phyloP scores from a whole-genome alignment of 2,113 vertebrate genomes.

The Lipotes vexillifer region DNA sequence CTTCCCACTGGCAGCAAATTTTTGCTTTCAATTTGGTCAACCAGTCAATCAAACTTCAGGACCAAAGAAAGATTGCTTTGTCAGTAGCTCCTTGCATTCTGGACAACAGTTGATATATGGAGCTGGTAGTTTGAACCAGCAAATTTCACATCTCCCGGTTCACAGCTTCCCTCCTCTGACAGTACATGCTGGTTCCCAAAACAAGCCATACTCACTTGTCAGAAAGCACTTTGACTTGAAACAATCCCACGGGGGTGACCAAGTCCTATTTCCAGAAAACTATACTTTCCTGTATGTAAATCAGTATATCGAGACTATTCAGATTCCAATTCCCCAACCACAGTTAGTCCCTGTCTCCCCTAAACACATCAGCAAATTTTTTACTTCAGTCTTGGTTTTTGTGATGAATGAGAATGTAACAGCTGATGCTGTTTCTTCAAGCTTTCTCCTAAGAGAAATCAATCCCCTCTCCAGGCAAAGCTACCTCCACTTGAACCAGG shows the following conservation, averaged over 20 bases:
- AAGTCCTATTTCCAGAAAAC: not conserved
- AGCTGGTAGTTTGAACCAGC: constrained; percentile 19
- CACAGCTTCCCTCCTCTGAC: not conserved
- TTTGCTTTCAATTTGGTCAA: constrained; percentile 39
- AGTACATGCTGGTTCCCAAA: not conserved
- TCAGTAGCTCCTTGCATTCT: constrained; percentile 26
- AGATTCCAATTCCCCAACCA: not conserved
- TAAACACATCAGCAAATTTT: constrained; percentile 8
- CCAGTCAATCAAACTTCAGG: constrained; percentile 37
- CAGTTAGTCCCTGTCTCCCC: not conserved
- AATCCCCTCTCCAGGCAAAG: not conserved
- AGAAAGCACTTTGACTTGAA: not conserved
- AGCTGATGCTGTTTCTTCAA: not conserved
- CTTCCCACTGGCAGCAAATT: not conserved
- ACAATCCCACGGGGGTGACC: not conserved
- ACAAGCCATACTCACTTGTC: constrained; percentile 28
- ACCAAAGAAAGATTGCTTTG: constrained; percentile 38
- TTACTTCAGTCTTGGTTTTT: not conserved
- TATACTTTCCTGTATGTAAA: not conserved
- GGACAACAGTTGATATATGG: constrained; percentile 15
- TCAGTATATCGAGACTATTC: not conserved
- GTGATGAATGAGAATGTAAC: constrained; percentile 37
- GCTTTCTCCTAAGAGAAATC: constrained; percentile 17
- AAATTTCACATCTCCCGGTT: constrained; percentile 37
- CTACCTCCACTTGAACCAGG: constrained; percentile 20